Conservation (phyloP, 2,888 invertebrate species). For the Calameuta idolon region DNA sequence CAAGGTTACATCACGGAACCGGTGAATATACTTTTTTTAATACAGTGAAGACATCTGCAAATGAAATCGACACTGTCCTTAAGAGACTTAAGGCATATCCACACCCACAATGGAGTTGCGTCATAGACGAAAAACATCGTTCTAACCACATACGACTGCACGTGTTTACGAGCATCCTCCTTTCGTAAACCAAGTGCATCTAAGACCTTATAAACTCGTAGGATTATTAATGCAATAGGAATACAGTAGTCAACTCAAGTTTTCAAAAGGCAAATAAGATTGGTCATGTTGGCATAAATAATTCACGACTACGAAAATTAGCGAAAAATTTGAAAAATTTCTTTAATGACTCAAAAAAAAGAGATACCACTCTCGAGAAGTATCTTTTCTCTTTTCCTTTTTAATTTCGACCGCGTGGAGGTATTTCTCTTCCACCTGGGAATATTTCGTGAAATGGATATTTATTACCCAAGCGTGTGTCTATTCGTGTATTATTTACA, state of each 20-base stretch:
- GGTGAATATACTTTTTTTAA: neutral
- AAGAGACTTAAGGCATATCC: neutral
- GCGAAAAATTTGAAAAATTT: too few relatives aligned
- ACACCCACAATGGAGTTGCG: neutral
- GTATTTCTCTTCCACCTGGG: neutral
- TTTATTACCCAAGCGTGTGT: neutral
- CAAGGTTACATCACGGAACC: neutral
- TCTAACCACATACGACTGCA: neutral
- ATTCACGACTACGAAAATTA: neutral
- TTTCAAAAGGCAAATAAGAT: neutral
- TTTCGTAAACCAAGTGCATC: neutral
- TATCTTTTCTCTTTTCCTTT: neutral
- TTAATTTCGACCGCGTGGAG: neutral
- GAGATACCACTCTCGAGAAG: neutral
- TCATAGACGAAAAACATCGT: neutral
- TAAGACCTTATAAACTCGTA: neutral
- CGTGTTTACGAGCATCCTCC: neutral
- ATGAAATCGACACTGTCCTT: neutral
- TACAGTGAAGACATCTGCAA: neutral
- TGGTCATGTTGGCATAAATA: neutral
- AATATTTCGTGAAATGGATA: neutral
- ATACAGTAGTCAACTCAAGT: neutral
- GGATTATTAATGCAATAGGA: neutral
- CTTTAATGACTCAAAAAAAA: too few relatives aligned
- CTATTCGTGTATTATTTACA: neutral